These are phyloP conservation scores for Brachyopa scutellaris DNA, from an alignment of 2,888 invertebrate genomes.

Conservation along the genomic window DNA sequence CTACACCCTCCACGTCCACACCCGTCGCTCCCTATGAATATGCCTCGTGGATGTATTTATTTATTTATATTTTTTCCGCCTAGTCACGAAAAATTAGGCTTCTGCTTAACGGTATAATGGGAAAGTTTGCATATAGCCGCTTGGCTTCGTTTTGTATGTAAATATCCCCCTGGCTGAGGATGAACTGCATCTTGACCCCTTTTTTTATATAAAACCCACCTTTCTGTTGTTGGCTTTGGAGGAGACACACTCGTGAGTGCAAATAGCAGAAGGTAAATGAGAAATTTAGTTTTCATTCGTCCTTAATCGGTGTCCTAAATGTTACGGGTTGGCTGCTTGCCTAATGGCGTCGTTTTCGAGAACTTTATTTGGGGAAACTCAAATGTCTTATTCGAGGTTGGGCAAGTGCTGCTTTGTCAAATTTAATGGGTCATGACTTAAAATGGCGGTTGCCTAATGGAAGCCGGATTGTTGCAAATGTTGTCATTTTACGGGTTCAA, in stretches of 20 bases:
- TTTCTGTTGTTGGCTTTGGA: conserved; percentile 11
- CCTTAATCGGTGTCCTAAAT: conserved; percentile 54
- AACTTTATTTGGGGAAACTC: conserved; percentile 52
- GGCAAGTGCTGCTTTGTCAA: conserved; percentile 24
- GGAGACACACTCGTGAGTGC: conserved; percentile 14
- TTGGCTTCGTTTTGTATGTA: conserved; percentile 38
- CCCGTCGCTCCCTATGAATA: neutral
- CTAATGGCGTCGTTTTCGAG: conserved; percentile 13
- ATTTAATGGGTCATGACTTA: neutral
- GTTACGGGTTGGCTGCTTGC: neutral
- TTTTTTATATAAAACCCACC: conserved; percentile 8
- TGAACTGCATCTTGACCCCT: conserved; percentile 69
- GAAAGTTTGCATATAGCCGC: conserved; percentile 63
- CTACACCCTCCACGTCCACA: too few relatives aligned
- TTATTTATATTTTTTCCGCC: conserved; percentile 1
- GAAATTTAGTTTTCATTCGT: conserved; percentile 16
- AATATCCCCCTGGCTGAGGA: conserved; percentile 40
- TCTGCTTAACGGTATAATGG: conserved; percentile 42
- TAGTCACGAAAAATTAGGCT: conserved; percentile 30
- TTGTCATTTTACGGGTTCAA: too few relatives aligned
- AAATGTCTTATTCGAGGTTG: conserved; percentile 44
- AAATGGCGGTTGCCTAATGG: conserved; percentile 7
- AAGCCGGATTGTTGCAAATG: neutral
- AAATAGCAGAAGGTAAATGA: conserved; percentile 37
- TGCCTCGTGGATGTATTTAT: conserved; percentile 1